Evolutionary conservation across 37 sponge, comb jelly and placozoan species (phyloP), one percentile per base, ranked within the genome.

Genomic region (Tethya wilhelma): DNA sequence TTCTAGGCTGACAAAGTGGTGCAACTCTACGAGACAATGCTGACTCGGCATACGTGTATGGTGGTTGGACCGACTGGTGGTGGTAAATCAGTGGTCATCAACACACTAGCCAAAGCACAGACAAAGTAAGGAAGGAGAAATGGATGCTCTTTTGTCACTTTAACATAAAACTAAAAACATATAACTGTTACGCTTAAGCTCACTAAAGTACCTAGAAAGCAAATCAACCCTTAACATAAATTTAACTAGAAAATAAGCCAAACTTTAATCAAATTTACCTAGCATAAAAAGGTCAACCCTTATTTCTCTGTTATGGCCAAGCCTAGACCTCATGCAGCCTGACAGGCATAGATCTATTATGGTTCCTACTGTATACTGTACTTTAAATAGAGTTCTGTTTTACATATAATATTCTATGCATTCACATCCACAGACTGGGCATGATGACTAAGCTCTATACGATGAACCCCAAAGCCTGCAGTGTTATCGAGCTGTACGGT

Each of bases 21-120:
- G 1, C 99, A 98, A 88, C 59, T 96, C 81, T 98, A 98, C 81
- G 99, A 98, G 93, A 98, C 99, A 25, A 98, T 98, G 99, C 73
- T 98, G 59, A 98, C 99, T 19, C 86, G 99, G 33, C 99, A 98
- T 85, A 98, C 99, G 32, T 78, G 79, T 37, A 98, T 98, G 99
- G 93, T 98, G 4, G 97, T 96, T 11, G 99, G 99, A 14, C 99
- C 99, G 46, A 98, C 99, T 29, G 99, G 99, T 25, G 99, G 99
- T 59, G 99, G 99, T 33, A 98, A 98, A 67, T 91, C 93, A 55
- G 99, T 96, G 4, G 99, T 98, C 56, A 96, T 98, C 80, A 86
- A 98, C 80, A 96, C 99, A 31, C 83, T 98, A 26, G 77, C 87
- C 14, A 92, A 83, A 40, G 94, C 99, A 20, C 99, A 98, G 71